phyloP scores from a whole-genome alignment of 2,888 invertebrate species.

The Lissonota sp. region DNA sequence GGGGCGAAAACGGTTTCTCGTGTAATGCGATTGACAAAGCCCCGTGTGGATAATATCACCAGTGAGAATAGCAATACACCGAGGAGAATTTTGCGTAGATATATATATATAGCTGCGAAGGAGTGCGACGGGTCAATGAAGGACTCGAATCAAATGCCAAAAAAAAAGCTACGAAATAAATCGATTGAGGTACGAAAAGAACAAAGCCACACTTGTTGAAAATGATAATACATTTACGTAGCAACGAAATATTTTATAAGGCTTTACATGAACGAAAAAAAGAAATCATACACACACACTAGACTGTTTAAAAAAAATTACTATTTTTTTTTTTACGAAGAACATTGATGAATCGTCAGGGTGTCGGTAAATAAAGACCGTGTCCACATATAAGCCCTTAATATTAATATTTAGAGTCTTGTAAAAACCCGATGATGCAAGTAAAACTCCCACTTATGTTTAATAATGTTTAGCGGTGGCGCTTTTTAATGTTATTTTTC shows the following conservation, averaged over 20 bases:
- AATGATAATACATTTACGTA: constrained; percentile 39
- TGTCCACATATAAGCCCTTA: no score
- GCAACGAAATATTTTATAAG: constrained; percentile 57
- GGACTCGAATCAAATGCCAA: constrained; percentile 48
- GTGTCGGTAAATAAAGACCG: no score
- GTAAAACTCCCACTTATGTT: no score
- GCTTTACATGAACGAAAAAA: constrained; percentile 39
- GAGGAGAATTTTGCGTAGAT: background rate
- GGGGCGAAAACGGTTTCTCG: background rate
- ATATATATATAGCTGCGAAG: constrained; percentile 15
- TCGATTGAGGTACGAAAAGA: constrained; percentile 25
- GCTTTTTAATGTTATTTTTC: no score
- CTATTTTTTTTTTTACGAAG: no score
- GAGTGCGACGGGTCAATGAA: background rate
- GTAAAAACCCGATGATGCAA: no score
- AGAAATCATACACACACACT: constrained; percentile 19
- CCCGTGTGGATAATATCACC: background rate
- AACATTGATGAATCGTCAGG: no score
- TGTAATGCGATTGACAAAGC: background rate
- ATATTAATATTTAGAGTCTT: no score
- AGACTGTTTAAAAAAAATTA: no score
- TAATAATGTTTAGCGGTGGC: no score
- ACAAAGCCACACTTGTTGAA: constrained; percentile 41
- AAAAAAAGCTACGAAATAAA: constrained; percentile 18
- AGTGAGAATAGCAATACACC: background rate